Evolutionary conservation across 1,140 invertebrate genomes (phyloP), one percentile per base, ranked within the genome.

Genomic region (Aphidius ervi): DNA sequence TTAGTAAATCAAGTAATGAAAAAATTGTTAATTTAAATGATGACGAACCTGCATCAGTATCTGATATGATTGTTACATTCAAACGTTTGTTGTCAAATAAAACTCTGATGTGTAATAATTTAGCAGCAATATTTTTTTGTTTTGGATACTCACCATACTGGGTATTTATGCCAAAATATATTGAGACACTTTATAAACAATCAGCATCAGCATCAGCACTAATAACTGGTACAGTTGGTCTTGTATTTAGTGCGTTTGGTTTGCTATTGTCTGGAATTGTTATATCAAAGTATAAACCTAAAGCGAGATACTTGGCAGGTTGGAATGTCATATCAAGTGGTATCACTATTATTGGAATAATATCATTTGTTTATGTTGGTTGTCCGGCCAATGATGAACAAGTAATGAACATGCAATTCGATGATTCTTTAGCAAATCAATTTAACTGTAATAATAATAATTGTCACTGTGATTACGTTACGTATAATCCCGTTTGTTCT

Each of bases 91-190:
- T 86, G n/a, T 83, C 75, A 8, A 91, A 91, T 65, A 83, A 79
- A 10, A 84, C 87, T 0, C 78, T 88, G 40, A 85, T 89, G 79
- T 86, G 83, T 68, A 88, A 89, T 64, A 87, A 86, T 60, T 71
- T 88, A 1, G 83, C 86, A 2, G 81, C 83, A 0, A 82, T 89
- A 2, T 88, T 89, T 66, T 88, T 88, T 68, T 81, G 88, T 9
- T 82, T 90, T 63, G 87, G 87, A 1, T 87, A 87, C 64, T 85
- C 87, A 72, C 88, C 88, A 0, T 90, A 88, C 66, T 88, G 85
- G 83, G 88, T 88, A 7, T 90, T 88, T 65, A 83, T 88, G 72
- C 88, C 88, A 1, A 90, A 90, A 70, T 90, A 90, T 60, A 87
- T 90, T 56, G 88, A 90, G 74, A 86, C 85, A 0, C 87, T 89